Percentiles rank a stretch among this genome's conserved stretches.
phyloP scores from a whole-genome alignment of 2,113 vertebrate genomes.

The Lathamus discolor region DNA sequence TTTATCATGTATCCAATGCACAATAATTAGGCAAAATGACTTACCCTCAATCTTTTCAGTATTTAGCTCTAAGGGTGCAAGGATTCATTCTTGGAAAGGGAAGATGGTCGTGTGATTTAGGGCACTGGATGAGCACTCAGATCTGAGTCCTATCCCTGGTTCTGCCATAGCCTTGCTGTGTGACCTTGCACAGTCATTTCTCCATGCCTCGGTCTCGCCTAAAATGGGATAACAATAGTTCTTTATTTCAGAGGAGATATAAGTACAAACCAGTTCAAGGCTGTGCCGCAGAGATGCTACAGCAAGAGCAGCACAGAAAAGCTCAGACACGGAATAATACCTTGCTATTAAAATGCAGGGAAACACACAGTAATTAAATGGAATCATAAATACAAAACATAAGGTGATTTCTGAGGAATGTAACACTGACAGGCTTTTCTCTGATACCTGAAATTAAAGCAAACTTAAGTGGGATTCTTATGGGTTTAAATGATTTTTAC shows the following conservation, averaged over 20 bases:
- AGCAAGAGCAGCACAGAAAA: slow-evolving; percentile 14
- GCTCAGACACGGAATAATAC: not conserved
- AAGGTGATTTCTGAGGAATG: not conserved
- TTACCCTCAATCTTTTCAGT: slow-evolving; percentile 54
- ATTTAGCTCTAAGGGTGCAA: slow-evolving; percentile 55
- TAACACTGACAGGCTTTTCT: not conserved
- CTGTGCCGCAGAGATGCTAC: not conserved
- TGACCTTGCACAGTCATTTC: slow-evolving; percentile 65
- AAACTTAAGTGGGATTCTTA: not conserved
- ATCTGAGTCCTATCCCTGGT: slow-evolving; percentile 57
- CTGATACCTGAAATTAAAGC: not conserved
- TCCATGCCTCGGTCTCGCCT: slow-evolving; percentile 53
- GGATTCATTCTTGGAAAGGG: slow-evolving; percentile 58
- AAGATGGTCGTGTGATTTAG: slow-evolving; percentile 62
- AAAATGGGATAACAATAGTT: slow-evolving; percentile 65
- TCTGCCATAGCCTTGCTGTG: slow-evolving; percentile 60
- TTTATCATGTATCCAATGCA: not conserved
- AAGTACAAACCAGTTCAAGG: not conserved
- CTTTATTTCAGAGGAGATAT: slow-evolving; percentile 56
- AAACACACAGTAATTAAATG: not conserved
- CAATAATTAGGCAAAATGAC: slow-evolving; percentile 51
- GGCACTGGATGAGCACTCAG: slow-evolving; percentile 66
- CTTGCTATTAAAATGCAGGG: not conserved
- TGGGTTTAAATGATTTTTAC: not conserved
- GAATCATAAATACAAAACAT: not conserved